These are phyloP conservation scores for Trachelus tabidus DNA, from an alignment of 2,888 invertebrate genomes.

Conservation along the genomic window DNA sequence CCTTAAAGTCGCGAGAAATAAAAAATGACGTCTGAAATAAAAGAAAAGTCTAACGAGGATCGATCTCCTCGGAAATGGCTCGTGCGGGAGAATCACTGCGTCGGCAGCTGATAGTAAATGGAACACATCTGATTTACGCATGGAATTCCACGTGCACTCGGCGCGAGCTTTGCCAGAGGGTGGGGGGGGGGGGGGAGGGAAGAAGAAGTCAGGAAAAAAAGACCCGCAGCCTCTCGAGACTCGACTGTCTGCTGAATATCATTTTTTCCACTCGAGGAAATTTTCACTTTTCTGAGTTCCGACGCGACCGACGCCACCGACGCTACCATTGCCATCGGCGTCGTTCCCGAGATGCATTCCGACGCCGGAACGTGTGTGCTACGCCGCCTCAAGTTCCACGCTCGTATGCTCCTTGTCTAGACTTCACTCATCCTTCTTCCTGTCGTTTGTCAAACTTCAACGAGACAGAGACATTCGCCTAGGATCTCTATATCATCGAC, in stretches of 20 bases:
- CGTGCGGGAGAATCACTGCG: constrained; percentile 29
- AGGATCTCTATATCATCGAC: background rate
- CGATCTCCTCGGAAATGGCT: constrained; percentile 39
- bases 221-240: constrained; percentile 22
- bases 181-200: background rate
- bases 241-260: constrained; percentile 43
- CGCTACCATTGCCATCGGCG: background rate
- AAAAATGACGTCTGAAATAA: background rate
- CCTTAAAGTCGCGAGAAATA: background rate
- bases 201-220: constrained; percentile 26
- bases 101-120: constrained; percentile 38
- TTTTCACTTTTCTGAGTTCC: constrained; percentile 42
- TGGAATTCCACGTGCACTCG: constrained; percentile 26
- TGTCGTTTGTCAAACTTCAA: constrained; percentile 46
- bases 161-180: constrained; percentile 8
- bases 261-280: constrained; percentile 49
- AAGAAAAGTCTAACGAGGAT: constrained; percentile 35
- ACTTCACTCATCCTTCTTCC: constrained; percentile 27
- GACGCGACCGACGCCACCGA: constrained; percentile 25
- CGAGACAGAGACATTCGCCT: background rate
- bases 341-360: background rate
- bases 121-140: constrained; percentile 45
- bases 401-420: background rate
- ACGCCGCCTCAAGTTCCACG: background rate
- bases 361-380: background rate